Evolutionary conservation across 1,140 invertebrate genomes (phyloP).

Genomic region (Monomorium pharaonis): DNA sequence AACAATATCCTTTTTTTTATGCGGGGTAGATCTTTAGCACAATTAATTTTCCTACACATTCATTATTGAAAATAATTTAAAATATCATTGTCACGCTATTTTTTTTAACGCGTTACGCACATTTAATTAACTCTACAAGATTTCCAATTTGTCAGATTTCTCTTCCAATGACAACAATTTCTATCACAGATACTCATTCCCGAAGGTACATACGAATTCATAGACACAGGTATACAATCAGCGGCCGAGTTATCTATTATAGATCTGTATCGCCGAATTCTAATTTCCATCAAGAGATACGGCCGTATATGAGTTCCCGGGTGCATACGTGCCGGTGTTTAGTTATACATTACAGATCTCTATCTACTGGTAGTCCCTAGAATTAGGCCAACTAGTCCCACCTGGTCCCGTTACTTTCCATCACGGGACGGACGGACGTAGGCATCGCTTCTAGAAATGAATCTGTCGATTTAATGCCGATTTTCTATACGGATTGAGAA

Average conservation of each 20-base stretch:
- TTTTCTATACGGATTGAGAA: background rate
- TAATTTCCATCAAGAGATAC: constrained; percentile 18
- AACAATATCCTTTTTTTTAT: no score
- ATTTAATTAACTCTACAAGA: background rate
- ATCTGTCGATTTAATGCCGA: background rate
- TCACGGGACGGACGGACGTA: no score
- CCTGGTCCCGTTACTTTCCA: background rate
- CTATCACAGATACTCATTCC: no score
- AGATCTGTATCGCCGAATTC: background rate
- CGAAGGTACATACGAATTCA: background rate
- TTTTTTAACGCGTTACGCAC: background rate
- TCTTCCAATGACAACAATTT: background rate
- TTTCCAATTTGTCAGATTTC: no score
- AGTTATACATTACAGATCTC: background rate
- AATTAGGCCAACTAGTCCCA: background rate
- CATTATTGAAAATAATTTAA: no score
- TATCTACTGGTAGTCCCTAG: background rate
- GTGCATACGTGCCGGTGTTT: background rate
- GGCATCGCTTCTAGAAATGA: background rate
- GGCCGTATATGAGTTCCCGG: background rate
- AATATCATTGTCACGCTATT: no score
- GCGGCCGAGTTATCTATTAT: background rate
- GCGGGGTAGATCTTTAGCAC: background rate
- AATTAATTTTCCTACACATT: background rate
- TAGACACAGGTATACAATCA: background rate